Base-by-base conservation (phyloP, 2,888 invertebrate species). In the Lepidochitona cinerea region DNA sequence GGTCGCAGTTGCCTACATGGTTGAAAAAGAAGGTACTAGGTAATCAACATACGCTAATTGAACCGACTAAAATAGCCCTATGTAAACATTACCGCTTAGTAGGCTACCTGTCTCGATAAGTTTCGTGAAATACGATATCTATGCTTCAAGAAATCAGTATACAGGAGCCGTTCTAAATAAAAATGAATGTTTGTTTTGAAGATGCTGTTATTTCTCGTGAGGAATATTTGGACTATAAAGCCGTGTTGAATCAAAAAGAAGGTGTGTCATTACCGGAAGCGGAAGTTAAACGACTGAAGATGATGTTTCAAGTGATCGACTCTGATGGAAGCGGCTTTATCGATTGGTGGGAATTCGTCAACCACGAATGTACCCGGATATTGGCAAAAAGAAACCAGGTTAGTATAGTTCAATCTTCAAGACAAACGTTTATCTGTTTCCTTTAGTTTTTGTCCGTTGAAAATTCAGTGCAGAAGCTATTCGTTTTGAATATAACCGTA, bases 261-360 rank as follows among this genome's bases (percentile, higher is more conserved):
- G 65, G 71, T 9, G 68, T 53, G 23, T 53, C 37, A 29, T 37
- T 68, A 6, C 54, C 73, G 36, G 74, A 76, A 12, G 52, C 72
- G 36, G 81, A 81, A 4, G 68, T 71, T 53, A 68, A 76, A 68
- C 73, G 74, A 14, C 67, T 79, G n/a, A 37, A 69, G 26, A 66
- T 78, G 53, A 73, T 80, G 65, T 83, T 82, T 74, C 72, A 71
- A 14, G 64, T 79, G 37, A 81, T 81, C 37, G 85, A 85, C 72
- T 72, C 74, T 59, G 79, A 85, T 70, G 75, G 75, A n/a, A 80
- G 81, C 67, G 78, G 80, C n/a, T 67, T 36, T 36, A 73, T 85
- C 9, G 81, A 83, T 71, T 84, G 84, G 83, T 84, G 84, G 84
- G 84, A 85, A 73, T 85, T 85, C 68, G 73, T 83, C 9, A 83